These are phyloP conservation scores for Helostoma temminkii DNA, from an alignment of 2,797 vertebrate genomes.

Conservation along the genomic window DNA sequence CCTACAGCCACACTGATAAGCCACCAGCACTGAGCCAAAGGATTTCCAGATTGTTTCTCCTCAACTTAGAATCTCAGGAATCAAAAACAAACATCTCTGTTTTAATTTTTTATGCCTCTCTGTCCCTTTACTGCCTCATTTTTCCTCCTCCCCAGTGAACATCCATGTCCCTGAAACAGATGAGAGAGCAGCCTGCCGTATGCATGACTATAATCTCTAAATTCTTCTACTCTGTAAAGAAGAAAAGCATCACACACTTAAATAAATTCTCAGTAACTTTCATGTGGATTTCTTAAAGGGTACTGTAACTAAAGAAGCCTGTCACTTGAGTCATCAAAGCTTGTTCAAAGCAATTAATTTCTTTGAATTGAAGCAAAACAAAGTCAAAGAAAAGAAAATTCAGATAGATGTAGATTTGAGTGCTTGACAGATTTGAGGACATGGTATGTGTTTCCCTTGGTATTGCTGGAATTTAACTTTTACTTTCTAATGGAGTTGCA, in stretches of 20 bases:
- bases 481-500: neutral
- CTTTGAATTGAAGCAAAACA: neutral
- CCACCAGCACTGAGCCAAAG: neutral
- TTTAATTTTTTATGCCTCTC: slow-evolving; percentile 6
- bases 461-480: neutral
- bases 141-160: slow-evolving; percentile 6
- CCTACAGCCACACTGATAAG: neutral
- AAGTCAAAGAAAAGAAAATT: too few species aligned
- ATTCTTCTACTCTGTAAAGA: neutral
- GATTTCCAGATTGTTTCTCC: slow-evolving; percentile 15
- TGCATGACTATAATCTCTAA: neutral
- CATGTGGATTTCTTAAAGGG: neutral
- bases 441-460: neutral
- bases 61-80: neutral
- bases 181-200: neutral
- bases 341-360: neutral
- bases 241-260: neutral
- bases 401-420: too few species aligned
- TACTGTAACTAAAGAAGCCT: neutral
- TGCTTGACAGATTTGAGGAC: too few species aligned
- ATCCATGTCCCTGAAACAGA: slow-evolving; percentile 6
- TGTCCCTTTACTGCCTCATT: neutral
- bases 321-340: neutral
- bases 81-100: slow-evolving; percentile 1
- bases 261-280: neutral